Evolutionary conservation across 2,113 vertebrate genomes (phyloP).

Genomic region (Manacus vitellinus): DNA sequence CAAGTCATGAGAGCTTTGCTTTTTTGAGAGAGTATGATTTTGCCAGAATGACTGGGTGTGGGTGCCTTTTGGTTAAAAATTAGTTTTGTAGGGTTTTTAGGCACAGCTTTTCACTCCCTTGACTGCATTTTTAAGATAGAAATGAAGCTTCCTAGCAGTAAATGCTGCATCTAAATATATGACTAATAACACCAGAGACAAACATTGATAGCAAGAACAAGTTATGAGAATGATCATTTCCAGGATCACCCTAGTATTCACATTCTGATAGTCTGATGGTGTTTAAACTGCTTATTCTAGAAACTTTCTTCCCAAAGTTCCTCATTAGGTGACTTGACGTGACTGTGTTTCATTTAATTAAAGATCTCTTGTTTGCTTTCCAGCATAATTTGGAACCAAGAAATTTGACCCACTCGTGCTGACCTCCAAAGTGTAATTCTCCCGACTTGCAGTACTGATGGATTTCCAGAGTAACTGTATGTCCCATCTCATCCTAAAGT

Average conservation of each 20-base stretch:
- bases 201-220: background rate
- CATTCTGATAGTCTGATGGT: background rate
- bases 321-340: background rate
- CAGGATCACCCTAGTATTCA: fast-evolving
- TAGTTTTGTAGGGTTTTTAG: background rate
- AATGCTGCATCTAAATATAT: background rate
- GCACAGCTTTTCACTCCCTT: background rate
- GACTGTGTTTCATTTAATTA: background rate
- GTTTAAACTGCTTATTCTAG: background rate
- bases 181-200: background rate
- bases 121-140: background rate
- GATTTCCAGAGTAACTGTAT: background rate
- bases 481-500: background rate
- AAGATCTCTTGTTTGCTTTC: background rate
- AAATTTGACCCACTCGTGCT: background rate
- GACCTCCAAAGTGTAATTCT: background rate
- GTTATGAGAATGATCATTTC: background rate
- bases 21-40: background rate
- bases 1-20: background rate
- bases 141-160: background rate
- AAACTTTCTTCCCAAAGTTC: background rate
- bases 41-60: background rate
- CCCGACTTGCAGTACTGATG: background rate
- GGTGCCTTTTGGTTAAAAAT: background rate
- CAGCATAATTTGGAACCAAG: background rate